Conservation (phyloP, 2,797 vertebrate genomes). For the Semaprochilodus insignis region DNA sequence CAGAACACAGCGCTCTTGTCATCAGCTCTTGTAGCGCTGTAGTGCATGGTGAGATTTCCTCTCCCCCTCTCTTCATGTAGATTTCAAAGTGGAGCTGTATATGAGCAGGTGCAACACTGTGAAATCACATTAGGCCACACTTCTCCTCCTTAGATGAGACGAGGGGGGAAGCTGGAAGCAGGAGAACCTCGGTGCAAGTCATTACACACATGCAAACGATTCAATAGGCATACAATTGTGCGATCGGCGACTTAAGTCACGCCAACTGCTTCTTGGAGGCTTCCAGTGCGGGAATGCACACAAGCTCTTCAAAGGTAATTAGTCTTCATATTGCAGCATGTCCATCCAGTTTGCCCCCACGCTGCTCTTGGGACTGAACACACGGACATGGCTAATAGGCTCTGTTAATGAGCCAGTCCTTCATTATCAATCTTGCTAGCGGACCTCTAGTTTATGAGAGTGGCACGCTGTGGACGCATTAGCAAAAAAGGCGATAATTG, state of each 20-base stretch:
- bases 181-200: background rate
- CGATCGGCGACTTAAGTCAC: constrained; percentile 69
- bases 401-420: constrained; percentile 85
- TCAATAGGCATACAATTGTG: constrained; percentile 68
- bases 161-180: background rate
- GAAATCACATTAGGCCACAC: constrained; percentile 26
- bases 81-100: constrained; percentile 38
- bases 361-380: constrained; percentile 79
- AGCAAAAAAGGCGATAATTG: constrained; percentile 65
- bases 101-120: constrained; percentile 15
- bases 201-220: constrained; percentile 4
- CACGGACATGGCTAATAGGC: constrained; percentile 85
- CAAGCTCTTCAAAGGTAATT: constrained; percentile 82
- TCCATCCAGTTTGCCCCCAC: constrained; percentile 78
- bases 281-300: constrained; percentile 74
- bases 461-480: constrained; percentile 78
- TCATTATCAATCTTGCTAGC: constrained; percentile 84
- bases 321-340: constrained; percentile 83
- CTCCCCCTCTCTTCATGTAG: constrained; percentile 19
- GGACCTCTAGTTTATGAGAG: constrained; percentile 70
- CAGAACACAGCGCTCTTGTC: constrained; percentile 2
- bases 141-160: constrained; percentile 21
- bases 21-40: background rate
- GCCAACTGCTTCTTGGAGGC: constrained; percentile 69
- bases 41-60: constrained; percentile 20